Base-by-base conservation (phyloP, 2,888 invertebrate genomes). In the Epicampocera succincta region DNA sequence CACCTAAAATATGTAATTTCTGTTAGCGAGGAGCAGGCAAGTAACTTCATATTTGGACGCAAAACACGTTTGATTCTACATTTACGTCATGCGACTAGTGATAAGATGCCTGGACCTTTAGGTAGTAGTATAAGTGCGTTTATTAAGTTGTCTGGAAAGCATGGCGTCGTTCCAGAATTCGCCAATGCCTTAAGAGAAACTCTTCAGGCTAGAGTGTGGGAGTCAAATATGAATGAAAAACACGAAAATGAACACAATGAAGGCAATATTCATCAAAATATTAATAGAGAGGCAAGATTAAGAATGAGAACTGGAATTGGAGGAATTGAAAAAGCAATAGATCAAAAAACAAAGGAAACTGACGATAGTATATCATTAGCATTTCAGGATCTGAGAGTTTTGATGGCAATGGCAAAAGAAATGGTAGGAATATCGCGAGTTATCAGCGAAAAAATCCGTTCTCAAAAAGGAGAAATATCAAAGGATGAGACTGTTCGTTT, bases 401-500 rank as follows among this genome's bases (percentile, higher is more conserved):
- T 99, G 3, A 99, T 99, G 96, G 94, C 94, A 72, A 97, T 97
- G 94, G 99, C 99, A 0, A 97, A 98, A 90, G 98, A 99, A 85
- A 99, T 99, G 99, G 99, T 99, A 52, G 92, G 92, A 0, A 92
- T 99, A 84, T 97, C 99, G 0, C 97, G 97, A 90, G 95, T 93
- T 17, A 99, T 99, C 87, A 97, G 99, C 33, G 94, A 93, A 61
- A 98, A 97, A 93, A 97, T 99, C 86, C 94, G 95, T 90, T 97
- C 98, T 86, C 96, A 96, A 88, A 97, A 98, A 92, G 98, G 98
- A 50, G 97, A 97, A 87, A 97, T 99, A 84, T 97, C 97, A 3
- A 98, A 99, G 91, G 99, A 99, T 92, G 99, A 99, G 92, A 99
- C 99, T 9, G 94, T 98, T 5, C 94, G 95, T 86, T 99, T 99